Base-by-base conservation (phyloP, 2,113 vertebrate species). In the Psammodynastes pulverulentus region DNA sequence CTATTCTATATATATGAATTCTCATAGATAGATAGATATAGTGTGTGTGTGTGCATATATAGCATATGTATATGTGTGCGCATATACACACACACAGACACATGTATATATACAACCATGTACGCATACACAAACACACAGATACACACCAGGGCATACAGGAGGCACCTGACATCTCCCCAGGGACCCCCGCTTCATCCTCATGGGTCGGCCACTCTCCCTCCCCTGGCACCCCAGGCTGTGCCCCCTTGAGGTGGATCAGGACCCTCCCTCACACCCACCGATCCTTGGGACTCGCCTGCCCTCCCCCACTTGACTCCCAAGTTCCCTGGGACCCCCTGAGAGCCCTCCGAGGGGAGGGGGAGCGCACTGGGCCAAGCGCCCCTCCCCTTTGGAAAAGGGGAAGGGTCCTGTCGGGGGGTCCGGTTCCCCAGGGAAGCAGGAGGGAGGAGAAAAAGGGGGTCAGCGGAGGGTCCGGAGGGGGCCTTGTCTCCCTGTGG, bases 61-160 rank as follows among this genome's bases (percentile, higher is more conserved):
- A 53, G 4, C 52, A 17, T 53, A 17, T 53, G 19, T 17, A 51
- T 3, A 51, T 52, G 21, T 23, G 0, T 53, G 53, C 23, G 7
- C 24, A 3, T 10, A 4, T 3, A 15, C 0, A 17, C 12, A 34
- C 5, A 34, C 3, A 1, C 29, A n/a, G 4, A n/a, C 12, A n/a
- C 19, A 21, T 49, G 52, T 17, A 19, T 19, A 53, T 17, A 24
- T 2, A 23, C 19, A 56, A 56, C 23, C 53, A 54, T n/a, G n/a
- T n/a, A n/a, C n/a, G n/a, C 56, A 62, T 9, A 62, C 1, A 29
- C 58, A 34, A 13, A 39, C 15, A 8, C 13, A 12, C 15, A 39
- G 67, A 39, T 9, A 19, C 12, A 15, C 62, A 5, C n/a, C n/a
- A n/a, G 62, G n/a, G 62, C 29, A 5, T 3, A 39, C 3, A 0